Evolutionary conservation across 2,113 vertebrate species (phyloP).

Genomic region (Todiramphus chloris): DNA sequence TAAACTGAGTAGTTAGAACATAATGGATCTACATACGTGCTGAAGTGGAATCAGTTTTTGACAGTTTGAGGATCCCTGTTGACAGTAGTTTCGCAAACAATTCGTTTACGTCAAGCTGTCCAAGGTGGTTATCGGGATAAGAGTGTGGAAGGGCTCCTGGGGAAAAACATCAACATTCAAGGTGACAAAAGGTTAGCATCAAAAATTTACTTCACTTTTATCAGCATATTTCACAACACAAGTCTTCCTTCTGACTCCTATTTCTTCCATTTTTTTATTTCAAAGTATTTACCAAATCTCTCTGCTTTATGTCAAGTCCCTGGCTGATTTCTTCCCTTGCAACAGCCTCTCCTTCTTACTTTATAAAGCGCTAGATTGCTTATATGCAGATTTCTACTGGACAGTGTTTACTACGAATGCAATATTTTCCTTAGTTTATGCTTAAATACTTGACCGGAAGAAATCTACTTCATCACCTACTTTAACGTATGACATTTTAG

Average conservation of each 20-base stretch:
- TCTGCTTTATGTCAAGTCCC: not conserved
- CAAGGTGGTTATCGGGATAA: constrained; percentile 91
- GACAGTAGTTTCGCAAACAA: constrained; percentile 91
- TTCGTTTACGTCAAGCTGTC: constrained; percentile 95
- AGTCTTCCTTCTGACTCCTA: not conserved
- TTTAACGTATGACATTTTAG: not conserved
- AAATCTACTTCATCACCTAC: not conserved
- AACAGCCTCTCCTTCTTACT: not conserved
- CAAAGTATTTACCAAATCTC: not conserved
- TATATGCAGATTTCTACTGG: not conserved
- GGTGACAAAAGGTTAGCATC: not conserved
- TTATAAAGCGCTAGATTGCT: not conserved
- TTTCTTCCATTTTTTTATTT: not conserved
- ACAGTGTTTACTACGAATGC: not conserved
- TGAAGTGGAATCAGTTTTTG: constrained; percentile 76
- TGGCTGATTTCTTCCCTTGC: not conserved
- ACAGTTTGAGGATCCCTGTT: constrained; percentile 90
- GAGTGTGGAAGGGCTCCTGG: constrained; percentile 73
- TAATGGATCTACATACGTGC: constrained; percentile 63
- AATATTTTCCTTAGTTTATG: not conserved
- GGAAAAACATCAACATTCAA: not conserved
- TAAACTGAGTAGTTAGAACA: not conserved
- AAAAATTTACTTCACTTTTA: not conserved
- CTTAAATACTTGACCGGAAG: not conserved
- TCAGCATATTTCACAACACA: not conserved